phyloP scores from a whole-genome alignment of 2,797 vertebrate genomes.

The Macrochelys suwanniensis region DNA sequence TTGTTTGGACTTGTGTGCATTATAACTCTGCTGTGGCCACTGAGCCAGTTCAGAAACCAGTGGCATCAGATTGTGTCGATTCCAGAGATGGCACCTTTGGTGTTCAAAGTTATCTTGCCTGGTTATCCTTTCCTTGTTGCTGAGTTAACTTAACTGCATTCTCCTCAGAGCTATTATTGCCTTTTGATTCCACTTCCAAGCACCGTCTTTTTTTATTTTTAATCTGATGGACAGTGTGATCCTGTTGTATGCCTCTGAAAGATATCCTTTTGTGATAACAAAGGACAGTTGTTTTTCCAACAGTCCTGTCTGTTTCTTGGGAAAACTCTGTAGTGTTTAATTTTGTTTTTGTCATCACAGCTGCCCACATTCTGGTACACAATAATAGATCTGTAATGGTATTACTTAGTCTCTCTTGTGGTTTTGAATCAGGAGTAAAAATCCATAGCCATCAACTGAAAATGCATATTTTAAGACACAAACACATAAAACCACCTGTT shows the following conservation, averaged over 20 bases:
- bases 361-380: constrained; percentile 15
- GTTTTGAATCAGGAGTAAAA: constrained; percentile 42
- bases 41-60: rapidly evolving
- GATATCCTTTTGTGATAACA: constrained; percentile 8
- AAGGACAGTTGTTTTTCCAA: constrained; percentile 18
- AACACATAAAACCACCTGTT: constrained; percentile 14
- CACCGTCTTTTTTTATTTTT: neutral
- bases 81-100: neutral
- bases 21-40: neutral
- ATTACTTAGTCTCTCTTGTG: neutral
- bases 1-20: neutral
- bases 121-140: neutral
- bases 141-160: constrained; percentile 13
- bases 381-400: neutral
- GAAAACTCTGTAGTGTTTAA: neutral
- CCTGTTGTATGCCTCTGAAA: neutral
- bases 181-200: constrained; percentile 17
- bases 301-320: constrained; percentile 33
- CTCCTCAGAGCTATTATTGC: neutral
- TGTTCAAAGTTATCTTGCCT: constrained; percentile 1
- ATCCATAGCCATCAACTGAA: neutral
- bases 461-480: constrained; percentile 25
- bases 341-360: neutral
- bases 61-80: neutral
- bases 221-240: constrained; percentile 19